phyloP scores from a whole-genome alignment of 1,140 invertebrate genomes.

The Mactra quadrangularis region DNA sequence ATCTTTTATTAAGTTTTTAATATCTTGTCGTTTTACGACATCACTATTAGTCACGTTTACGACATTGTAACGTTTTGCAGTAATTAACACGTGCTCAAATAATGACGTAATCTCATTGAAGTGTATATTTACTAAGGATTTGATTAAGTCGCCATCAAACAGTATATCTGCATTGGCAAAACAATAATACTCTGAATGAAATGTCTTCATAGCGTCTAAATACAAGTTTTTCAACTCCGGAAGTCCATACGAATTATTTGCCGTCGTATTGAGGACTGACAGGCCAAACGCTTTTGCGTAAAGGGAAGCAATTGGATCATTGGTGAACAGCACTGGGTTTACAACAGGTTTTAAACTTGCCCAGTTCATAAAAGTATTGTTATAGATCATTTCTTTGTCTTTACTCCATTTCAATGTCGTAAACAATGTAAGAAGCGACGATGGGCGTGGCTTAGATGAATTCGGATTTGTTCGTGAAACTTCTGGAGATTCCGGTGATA shows the following conservation, averaged over 20 bases:
- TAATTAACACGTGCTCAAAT: no score
- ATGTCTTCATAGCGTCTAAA: conserved; percentile 47
- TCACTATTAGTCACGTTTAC: conserved; percentile 50
- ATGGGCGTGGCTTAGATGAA: no score
- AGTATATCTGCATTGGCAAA: conserved; percentile 69
- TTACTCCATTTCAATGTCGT: conserved; percentile 40
- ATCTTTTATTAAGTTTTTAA: background rate
- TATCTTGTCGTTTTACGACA: background rate
- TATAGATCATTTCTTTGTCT: conserved; percentile 44
- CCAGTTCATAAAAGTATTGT: conserved; percentile 66
- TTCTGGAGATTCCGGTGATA: no score
- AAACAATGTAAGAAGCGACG: conserved; percentile 48
- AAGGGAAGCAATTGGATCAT: conserved; percentile 5
- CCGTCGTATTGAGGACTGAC: conserved; percentile 23
- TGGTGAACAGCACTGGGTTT: conserved; percentile 64
- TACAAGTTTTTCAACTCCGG: conserved; percentile 69
- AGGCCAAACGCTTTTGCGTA: conserved; percentile 34
- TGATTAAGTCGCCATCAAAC: conserved; percentile 57
- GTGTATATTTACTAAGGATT: conserved; percentile 46
- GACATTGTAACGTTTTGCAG: conserved; percentile 59
- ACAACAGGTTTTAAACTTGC: conserved; percentile 52
- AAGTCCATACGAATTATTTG: conserved; percentile 46
- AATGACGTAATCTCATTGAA: conserved; percentile 31
- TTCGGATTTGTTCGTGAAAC: no score
- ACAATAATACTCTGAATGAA: conserved; percentile 63